phyloP scores from a whole-genome alignment of 2,888 invertebrate species.

The Aspidiotus rigidus region DNA sequence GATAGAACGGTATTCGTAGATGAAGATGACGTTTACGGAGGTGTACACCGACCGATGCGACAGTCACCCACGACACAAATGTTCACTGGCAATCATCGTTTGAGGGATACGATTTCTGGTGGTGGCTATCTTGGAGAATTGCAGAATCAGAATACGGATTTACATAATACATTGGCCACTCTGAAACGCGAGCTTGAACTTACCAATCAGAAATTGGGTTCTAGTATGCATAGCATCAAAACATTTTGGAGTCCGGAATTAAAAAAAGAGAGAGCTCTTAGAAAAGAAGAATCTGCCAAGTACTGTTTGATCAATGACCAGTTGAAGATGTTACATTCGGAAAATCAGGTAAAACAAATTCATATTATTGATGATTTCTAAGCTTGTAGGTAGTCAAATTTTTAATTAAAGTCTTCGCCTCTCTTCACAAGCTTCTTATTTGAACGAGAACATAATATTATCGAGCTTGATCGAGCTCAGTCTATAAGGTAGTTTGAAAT shows the following conservation, averaged over 20 bases:
- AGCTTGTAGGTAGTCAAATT: no score
- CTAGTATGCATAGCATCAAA: slow-evolving; percentile 99
- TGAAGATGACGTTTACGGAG: slow-evolving; percentile 59
- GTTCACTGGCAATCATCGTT: slow-evolving; percentile 43
- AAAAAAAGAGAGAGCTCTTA: slow-evolving; percentile 90
- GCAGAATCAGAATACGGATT: slow-evolving; percentile 87
- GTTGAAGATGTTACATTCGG: slow-evolving; percentile 86
- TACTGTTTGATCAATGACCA: slow-evolving; percentile 95
- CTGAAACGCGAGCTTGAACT: slow-evolving; percentile 88
- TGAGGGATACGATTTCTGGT: slow-evolving; percentile 36
- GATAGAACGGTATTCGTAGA: slow-evolving; percentile 57
- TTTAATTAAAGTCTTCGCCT: no score
- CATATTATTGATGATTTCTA: no score
- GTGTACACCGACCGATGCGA: slow-evolving; percentile 49
- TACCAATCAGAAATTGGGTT: slow-evolving; percentile 94
- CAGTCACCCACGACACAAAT: slow-evolving; percentile 55
- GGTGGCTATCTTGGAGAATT: slow-evolving; percentile 68
- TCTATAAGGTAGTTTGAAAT: no score
- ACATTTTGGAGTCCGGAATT: slow-evolving; percentile 99
- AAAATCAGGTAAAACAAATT: slow-evolving; percentile 70
- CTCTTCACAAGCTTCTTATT: no score
- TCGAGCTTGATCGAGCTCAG: no score
- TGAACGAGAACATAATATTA: no score
- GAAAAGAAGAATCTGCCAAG: slow-evolving; percentile 96
- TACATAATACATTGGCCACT: slow-evolving; percentile 83